Evolutionary conservation across 2,888 invertebrate species (phyloP), one percentile per base, ranked within the genome.

Genomic region (Fragum whitleyi): DNA sequence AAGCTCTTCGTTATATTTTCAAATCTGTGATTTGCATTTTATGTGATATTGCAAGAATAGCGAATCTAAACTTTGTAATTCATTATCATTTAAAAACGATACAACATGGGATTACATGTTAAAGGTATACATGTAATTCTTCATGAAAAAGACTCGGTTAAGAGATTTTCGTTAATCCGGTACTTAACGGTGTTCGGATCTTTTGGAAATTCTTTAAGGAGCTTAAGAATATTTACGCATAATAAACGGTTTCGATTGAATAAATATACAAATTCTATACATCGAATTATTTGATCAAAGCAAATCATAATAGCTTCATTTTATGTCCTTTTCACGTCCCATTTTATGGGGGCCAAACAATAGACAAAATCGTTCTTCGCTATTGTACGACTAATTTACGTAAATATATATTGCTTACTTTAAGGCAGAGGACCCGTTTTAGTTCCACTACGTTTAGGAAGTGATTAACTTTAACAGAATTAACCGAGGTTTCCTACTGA

Each of bases 171-270:
- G 16, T 19, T 47, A 47, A 47, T 47, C 47, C 47, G 19, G n/a
- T 47, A 47, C 47, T 47, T 47, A 6, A 47, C 47, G 19, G 47
- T 47, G 47, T 47, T 47, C n/a, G 47, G 47, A 14, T 47, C 47
- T 47, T 47, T 47, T 36, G 32, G 47, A n/a, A 47, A 47, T 47
- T 47, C 19, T 19, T 19, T 19, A 47, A 47, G 47, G 47, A 47
- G 47, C 47, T 47, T 47, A 47, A 47, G 14, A 47, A 47, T 47
- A 47, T 47, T 47, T 47, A 47, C 47, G 47, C 47, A 19, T 47
- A 47, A 47, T 47, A 47, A 47, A 47, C 47, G 47, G 47, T 47
- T 47, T 47, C 47, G 47, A 47, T 47, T 47, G 47, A 47, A 47
- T 47, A 47, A 47, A 47, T 47, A 47, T 47, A 47, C 47, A 47